phyloP scores from a whole-genome alignment of 2,797 vertebrate species.

The Nyctalus aviator region DNA sequence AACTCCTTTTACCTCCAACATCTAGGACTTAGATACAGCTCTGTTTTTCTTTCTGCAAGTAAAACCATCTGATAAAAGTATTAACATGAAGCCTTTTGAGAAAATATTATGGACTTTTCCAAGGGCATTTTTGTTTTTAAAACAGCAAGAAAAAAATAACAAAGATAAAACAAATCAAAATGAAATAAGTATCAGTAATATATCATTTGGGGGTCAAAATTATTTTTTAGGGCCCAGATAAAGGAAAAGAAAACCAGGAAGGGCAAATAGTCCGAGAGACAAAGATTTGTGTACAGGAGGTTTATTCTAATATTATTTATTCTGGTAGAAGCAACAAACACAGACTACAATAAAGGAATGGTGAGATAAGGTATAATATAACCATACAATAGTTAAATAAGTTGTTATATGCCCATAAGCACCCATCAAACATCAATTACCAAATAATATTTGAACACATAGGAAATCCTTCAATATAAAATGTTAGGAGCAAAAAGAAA shows the following conservation, averaged over 20 bases:
- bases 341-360: background rate
- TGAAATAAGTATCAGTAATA: slow-evolving; percentile 23
- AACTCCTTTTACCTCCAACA: background rate
- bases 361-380: background rate
- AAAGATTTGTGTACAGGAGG: background rate
- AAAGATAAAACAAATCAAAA: slow-evolving; percentile 54
- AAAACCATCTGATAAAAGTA: slow-evolving; percentile 29
- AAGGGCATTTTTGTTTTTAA: slow-evolving; percentile 55
- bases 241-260: slow-evolving; percentile 51
- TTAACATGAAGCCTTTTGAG: slow-evolving; percentile 3
- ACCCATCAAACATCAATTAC: background rate
- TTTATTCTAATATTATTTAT: slow-evolving; percentile 49
- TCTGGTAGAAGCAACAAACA: slow-evolving; percentile 42
- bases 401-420: background rate
- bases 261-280: background rate
- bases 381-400: slow-evolving; percentile 10
- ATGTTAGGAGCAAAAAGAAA: background rate
- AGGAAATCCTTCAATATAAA: slow-evolving; percentile 39
- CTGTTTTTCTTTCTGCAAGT: slow-evolving; percentile 18
- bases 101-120: slow-evolving; percentile 37
- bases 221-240: slow-evolving; percentile 40
- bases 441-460: slow-evolving; percentile 36
- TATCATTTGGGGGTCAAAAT: slow-evolving; percentile 42
- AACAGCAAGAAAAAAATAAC: background rate
- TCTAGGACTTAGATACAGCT: background rate